Evolutionary conservation across 1,140 invertebrate genomes (phyloP).

Genomic region (Euwallacea fornicatus): DNA sequence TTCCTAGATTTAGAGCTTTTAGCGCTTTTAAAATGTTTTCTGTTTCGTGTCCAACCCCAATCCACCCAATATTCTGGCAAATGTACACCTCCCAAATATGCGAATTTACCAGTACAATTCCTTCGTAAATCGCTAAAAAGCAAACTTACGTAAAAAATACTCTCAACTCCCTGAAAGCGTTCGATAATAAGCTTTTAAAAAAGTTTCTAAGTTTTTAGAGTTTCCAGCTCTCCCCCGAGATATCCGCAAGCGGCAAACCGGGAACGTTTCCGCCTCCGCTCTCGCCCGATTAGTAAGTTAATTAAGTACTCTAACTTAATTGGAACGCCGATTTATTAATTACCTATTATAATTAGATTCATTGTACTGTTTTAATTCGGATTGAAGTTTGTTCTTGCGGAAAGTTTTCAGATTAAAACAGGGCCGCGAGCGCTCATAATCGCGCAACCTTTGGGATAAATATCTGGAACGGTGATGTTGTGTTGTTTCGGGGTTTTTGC

Average conservation of each 20-base stretch:
- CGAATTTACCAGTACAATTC: too few species aligned
- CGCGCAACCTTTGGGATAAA: not conserved
- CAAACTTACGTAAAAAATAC: constrained; percentile 36
- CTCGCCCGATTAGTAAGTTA: constrained; percentile 53
- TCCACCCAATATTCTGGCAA: not conserved
- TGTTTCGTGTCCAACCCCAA: not conserved
- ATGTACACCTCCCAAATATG: too few species aligned
- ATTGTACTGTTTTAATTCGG: constrained; percentile 30
- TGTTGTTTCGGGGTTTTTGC: too few species aligned
- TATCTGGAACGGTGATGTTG: too few species aligned
- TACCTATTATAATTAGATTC: constrained; percentile 51
- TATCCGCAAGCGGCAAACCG: constrained; percentile 14
- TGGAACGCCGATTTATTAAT: constrained; percentile 53
- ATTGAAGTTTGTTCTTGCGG: constrained; percentile 46
- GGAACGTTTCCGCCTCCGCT: constrained; percentile 21
- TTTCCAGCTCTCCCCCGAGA: constrained; percentile 50
- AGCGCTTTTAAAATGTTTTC: not conserved
- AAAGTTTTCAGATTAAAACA: constrained; percentile 34
- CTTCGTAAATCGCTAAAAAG: not conserved
- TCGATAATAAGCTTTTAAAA: constrained; percentile 55
- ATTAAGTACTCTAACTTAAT: constrained; percentile 54
- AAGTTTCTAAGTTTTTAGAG: constrained; percentile 51
- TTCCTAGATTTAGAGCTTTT: not conserved
- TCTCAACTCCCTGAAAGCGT: constrained; percentile 41
- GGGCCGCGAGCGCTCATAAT: constrained; percentile 4